Base-by-base conservation (phyloP, 1,140 invertebrate species). In the Calephelis nemesis region DNA sequence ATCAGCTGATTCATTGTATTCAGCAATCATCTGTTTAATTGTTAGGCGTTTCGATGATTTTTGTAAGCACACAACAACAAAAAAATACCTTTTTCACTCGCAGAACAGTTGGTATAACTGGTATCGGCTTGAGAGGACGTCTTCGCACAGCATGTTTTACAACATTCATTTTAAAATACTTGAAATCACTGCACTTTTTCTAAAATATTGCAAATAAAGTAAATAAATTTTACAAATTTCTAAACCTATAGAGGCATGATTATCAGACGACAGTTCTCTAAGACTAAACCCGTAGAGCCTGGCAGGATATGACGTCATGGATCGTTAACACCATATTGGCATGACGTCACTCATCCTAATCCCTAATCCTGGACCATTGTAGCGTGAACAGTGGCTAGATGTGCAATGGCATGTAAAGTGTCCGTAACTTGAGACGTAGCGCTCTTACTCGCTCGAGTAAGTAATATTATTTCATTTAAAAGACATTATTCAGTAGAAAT, bases 271-370 rank as follows among this genome's bases (percentile, higher is more conserved):
- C 77, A 72, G 78, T 73, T 76, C 74, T 77, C 78, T 49, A 82
- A 80, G 82, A 82, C 82, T 81, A 79, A 80, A 68, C 68, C 64
- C 64, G 68, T 74, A 77, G 79, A 74, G 70, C 74, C 70, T 67
- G 71, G 74, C 70, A 75, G 65, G 74, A 74, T 50, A 60, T 88
- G 85, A 88, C 83, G 85, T 86, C 85, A 86, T 70, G 74, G 76
- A 83, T 84, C 82, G 84, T 84, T 86, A 82, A 65, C 71, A 77
- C 69, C 80, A 84, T 76, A 68, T 65, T 72, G 58, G 62, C 67
- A 68, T 85, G 85, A 87, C 85, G 82, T 87, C 85, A 87, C 70
- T 69, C 69, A 72, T 77, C 78, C 78, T 83, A 63, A 67, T 54
- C 74, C 72, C 72, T 64, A 68, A 47, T 47, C 40, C 52, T 62